A percentile compares a stretch with the other conserved stretches of the same genome.
Conservation (phyloP, 2,888 invertebrate species). For the Saturnia pavonia region DNA sequence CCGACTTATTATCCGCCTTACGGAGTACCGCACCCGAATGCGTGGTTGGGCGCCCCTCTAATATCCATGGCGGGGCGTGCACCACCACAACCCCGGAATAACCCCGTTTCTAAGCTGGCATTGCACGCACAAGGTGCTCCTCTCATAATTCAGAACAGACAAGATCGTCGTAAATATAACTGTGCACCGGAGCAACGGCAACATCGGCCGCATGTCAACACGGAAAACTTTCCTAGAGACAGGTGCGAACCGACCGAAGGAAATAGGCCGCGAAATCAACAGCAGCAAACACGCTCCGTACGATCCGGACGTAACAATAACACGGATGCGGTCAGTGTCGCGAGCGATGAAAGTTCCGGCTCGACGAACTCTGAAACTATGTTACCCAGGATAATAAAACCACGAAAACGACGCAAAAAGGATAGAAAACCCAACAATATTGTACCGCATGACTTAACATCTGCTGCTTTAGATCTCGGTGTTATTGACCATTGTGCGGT, state of each 20-base stretch:
- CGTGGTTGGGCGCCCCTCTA: constrained; percentile 90
- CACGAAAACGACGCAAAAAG: constrained; percentile 94
- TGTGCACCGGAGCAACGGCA: constrained; percentile 68
- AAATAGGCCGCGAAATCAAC: constrained; percentile 69
- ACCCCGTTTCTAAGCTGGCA: constrained; percentile 87
- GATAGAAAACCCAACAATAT: constrained; percentile 88
- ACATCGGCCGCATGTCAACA: constrained; percentile 59
- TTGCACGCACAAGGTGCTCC: constrained; percentile 93
- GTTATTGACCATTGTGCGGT: constrained; percentile 74
- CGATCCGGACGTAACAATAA: constrained; percentile 76
- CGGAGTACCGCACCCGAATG: constrained; percentile 81
- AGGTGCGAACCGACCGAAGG: constrained; percentile 66
- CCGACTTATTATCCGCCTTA: constrained; percentile 78
- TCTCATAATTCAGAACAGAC: constrained; percentile 87
- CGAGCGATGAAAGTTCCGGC: constrained; percentile 89
- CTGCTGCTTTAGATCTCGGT: constrained; percentile 64
- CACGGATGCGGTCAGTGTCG: constrained; percentile 87
- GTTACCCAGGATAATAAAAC: constrained; percentile 93
- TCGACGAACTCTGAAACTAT: constrained; percentile 86
- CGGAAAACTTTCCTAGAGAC: constrained; percentile 60
- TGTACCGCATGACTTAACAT: constrained; percentile 68
- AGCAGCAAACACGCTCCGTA: constrained; percentile 66
- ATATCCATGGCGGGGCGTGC: constrained; percentile 88
- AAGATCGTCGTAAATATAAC: constrained; percentile 77
- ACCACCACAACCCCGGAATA: constrained; percentile 65